Percentiles rank a stretch among this genome's conserved stretches.
Evolutionary conservation across 2,113 vertebrate species (phyloP).

Genomic region (Aythya baeri): DNA sequence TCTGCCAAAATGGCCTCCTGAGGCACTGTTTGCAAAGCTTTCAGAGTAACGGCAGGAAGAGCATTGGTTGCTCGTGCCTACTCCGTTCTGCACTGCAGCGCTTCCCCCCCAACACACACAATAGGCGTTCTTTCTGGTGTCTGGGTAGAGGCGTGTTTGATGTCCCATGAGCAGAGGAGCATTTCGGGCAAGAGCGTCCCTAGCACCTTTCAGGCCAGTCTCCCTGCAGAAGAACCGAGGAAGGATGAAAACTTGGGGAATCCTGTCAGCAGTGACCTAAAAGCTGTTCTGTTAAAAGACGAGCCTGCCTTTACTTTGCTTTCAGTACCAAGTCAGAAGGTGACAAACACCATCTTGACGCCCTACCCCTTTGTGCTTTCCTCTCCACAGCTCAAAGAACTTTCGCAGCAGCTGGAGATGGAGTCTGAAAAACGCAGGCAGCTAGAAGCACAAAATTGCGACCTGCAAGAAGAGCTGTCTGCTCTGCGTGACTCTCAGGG

Average conservation of each 20-base stretch:
- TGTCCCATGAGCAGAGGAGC: neutral
- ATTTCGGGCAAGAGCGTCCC: neutral
- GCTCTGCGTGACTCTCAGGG: slow-evolving; percentile 76
- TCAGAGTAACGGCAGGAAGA: neutral
- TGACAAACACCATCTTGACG: too few relatives aligned
- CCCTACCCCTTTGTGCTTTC: too few relatives aligned
- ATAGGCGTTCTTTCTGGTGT: neutral
- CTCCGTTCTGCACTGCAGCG: neutral
- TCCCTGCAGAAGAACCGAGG: neutral
- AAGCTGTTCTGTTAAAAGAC: too few relatives aligned
- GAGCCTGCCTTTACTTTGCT: too few relatives aligned
- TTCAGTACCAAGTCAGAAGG: too few relatives aligned
- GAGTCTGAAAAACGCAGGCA: slow-evolving; percentile 73
- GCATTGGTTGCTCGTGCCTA: neutral
- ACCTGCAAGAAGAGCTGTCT: slow-evolving; percentile 82
- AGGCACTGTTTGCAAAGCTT: neutral
- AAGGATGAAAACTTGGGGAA: neutral
- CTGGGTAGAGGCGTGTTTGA: neutral
- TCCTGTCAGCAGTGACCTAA: neutral
- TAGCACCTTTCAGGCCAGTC: neutral
- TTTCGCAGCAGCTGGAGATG: too few relatives aligned
- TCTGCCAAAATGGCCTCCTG: too few relatives aligned
- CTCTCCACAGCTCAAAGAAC: too few relatives aligned
- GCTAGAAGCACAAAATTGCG: slow-evolving; percentile 78
- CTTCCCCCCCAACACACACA: neutral